phyloP scores from a whole-genome alignment of 2,888 invertebrate genomes.

The Calliopum simillimum region DNA sequence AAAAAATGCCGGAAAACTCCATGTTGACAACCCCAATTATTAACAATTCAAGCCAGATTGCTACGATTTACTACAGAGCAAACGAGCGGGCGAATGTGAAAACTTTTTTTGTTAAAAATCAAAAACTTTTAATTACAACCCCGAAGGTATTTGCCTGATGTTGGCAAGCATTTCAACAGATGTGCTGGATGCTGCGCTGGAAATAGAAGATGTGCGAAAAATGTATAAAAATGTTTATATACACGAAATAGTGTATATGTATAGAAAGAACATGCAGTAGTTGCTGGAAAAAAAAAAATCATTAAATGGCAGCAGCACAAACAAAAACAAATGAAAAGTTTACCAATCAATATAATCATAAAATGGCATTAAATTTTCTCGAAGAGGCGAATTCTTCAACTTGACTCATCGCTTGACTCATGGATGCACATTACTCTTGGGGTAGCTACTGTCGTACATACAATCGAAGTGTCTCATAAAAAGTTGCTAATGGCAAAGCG shows the following conservation, averaged over 20 bases:
- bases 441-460: too few species aligned
- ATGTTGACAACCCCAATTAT: conserved; percentile 15
- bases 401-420: not conserved
- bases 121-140: conserved; percentile 35
- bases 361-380: conserved; percentile 37
- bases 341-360: conserved; percentile 54
- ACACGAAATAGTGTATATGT: too few species aligned
- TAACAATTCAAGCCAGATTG: conserved; percentile 8
- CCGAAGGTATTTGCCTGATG: conserved; percentile 4
- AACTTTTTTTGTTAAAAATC: not conserved
- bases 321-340: conserved; percentile 47
- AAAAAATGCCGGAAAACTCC: conserved; percentile 1
- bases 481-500: conserved; percentile 29
- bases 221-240: too few species aligned
- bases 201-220: not conserved
- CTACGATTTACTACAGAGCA: not conserved
- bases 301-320: conserved; percentile 11
- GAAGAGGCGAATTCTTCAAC: not conserved
- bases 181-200: too few species aligned
- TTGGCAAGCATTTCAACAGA: not conserved
- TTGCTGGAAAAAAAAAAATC: conserved; percentile 14
- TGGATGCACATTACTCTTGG: not conserved
- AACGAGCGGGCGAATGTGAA: conserved; percentile 10
- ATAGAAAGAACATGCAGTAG: not conserved
- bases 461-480: not conserved